Conservation (phyloP, 2,797 vertebrate genomes). For the Harpagifer antarcticus region DNA sequence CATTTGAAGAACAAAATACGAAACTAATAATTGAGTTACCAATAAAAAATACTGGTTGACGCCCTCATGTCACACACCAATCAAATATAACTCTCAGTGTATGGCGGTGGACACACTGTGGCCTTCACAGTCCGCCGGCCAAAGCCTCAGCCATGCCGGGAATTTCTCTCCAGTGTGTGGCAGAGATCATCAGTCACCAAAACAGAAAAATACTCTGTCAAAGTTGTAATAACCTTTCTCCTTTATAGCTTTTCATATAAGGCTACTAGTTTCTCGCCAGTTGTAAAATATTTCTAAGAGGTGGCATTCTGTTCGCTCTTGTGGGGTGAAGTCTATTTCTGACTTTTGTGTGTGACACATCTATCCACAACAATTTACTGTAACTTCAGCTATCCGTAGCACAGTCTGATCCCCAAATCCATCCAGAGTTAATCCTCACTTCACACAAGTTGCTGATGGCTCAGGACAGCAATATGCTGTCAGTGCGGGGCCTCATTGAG, state of each 20-base stretch:
- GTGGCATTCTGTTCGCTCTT: constrained; percentile 17
- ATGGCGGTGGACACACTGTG: constrained; percentile 27
- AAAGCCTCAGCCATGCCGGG: constrained; percentile 73
- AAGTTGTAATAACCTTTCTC: constrained; percentile 59
- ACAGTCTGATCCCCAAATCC: constrained; percentile 53
- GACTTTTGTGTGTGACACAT: constrained; percentile 33
- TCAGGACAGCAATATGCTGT: constrained; percentile 44
- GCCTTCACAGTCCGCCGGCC: constrained; percentile 68
- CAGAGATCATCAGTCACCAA: constrained; percentile 62
- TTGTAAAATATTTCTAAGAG: constrained; percentile 27
- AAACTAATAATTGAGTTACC: too few relatives aligned
- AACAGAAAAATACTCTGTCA: constrained; percentile 60
- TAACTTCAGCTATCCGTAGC: constrained; percentile 47
- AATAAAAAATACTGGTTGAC: too few relatives aligned
- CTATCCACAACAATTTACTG: constrained; percentile 49
- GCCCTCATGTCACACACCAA: background rate
- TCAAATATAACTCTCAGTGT: constrained; percentile 14
- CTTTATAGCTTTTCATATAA: constrained; percentile 33
- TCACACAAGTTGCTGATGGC: constrained; percentile 43
- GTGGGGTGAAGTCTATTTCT: constrained; percentile 14
- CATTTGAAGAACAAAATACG: too few relatives aligned
- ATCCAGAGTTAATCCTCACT: constrained; percentile 46
- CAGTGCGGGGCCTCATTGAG: constrained; percentile 11
- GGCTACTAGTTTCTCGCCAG: constrained; percentile 21
- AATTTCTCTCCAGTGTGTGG: constrained; percentile 78